Percentiles rank a stretch among this genome's conserved stretches.
These are phyloP conservation scores for Apostichopus leukothele DNA, from an alignment of 53 echinoderm and acorn worm species.

Conservation along the genomic window DNA sequence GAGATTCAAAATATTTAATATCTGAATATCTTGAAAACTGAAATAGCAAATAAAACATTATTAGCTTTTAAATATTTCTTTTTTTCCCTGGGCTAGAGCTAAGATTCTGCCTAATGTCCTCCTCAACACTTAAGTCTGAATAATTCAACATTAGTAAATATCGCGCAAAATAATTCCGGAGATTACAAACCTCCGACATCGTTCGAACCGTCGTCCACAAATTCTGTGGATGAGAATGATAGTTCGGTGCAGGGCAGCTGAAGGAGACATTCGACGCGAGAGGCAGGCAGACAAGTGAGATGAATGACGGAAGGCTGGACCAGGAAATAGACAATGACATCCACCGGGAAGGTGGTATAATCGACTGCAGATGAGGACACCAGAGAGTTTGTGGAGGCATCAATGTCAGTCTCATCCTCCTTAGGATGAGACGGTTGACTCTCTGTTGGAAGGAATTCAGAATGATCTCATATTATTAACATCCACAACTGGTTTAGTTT, in stretches of 20 bases:
- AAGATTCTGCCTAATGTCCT: too few relatives aligned
- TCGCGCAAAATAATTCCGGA: background rate
- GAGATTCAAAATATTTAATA: too few relatives aligned
- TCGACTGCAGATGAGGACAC: conserved; percentile 92
- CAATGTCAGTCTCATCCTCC: conserved; percentile 60
- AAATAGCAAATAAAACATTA: too few relatives aligned
- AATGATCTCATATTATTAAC: too few relatives aligned
- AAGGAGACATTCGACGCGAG: conserved; percentile 88
- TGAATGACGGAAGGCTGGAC: conserved; percentile 86
- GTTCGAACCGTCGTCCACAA: conserved; percentile 8
- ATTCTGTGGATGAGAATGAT: conserved; percentile 81
- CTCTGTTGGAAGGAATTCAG: background rate
- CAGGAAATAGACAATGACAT: conserved; percentile 90
- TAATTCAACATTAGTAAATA: too few relatives aligned
- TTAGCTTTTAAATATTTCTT: too few relatives aligned
- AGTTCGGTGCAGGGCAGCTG: conserved; percentile 91
- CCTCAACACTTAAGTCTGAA: too few relatives aligned
- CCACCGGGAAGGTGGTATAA: conserved; percentile 91
- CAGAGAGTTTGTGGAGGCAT: conserved; percentile 87
- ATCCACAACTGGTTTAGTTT: too few relatives aligned
- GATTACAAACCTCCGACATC: background rate
- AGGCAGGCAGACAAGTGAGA: conserved; percentile 87
- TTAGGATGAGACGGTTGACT: conserved; percentile 9
- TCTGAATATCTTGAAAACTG: too few relatives aligned
- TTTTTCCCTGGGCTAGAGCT: too few relatives aligned